phyloP scores from a whole-genome alignment of 2,888 invertebrate genomes.

The Ennomos erosarius region DNA sequence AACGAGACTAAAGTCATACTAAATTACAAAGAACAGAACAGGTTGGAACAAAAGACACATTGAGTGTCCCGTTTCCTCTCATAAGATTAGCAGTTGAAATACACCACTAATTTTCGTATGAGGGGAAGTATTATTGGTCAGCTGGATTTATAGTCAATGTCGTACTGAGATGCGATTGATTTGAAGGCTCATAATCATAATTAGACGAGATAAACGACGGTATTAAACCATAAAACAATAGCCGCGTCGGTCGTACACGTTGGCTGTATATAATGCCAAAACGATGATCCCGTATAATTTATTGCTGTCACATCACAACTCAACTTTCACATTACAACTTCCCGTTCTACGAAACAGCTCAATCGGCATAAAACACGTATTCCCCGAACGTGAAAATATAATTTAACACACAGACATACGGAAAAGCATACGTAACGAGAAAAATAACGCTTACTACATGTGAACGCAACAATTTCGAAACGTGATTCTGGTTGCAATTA shows the following conservation, averaged over 20 bases:
- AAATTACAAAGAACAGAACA: too few relatives aligned
- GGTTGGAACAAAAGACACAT: too few relatives aligned
- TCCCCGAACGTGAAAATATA: conserved; percentile 27
- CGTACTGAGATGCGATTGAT: too few relatives aligned
- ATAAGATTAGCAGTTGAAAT: too few relatives aligned
- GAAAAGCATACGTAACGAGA: conserved; percentile 38
- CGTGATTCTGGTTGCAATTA: conserved; percentile 59
- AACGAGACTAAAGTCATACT: too few relatives aligned
- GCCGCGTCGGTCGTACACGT: conserved; percentile 5
- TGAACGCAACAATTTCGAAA: conserved; percentile 56
- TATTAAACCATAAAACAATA: conserved; percentile 12
- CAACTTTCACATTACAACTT: conserved; percentile 26
- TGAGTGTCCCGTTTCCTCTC: too few relatives aligned
- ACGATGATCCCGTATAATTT: conserved; percentile 17
- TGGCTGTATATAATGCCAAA: conserved; percentile 16
- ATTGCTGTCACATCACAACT: conserved; percentile 19
- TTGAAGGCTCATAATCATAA: too few relatives aligned
- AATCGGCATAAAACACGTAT: conserved; percentile 25
- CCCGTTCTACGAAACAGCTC: conserved; percentile 17
- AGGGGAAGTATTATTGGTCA: too few relatives aligned
- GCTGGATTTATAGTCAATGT: too few relatives aligned
- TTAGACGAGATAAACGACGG: background rate
- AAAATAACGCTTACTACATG: conserved; percentile 55
- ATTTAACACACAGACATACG: conserved; percentile 29
- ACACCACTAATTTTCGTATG: too few relatives aligned